Base-by-base conservation (phyloP, 2,888 invertebrate genomes). In the Slavum lentiscoides region DNA sequence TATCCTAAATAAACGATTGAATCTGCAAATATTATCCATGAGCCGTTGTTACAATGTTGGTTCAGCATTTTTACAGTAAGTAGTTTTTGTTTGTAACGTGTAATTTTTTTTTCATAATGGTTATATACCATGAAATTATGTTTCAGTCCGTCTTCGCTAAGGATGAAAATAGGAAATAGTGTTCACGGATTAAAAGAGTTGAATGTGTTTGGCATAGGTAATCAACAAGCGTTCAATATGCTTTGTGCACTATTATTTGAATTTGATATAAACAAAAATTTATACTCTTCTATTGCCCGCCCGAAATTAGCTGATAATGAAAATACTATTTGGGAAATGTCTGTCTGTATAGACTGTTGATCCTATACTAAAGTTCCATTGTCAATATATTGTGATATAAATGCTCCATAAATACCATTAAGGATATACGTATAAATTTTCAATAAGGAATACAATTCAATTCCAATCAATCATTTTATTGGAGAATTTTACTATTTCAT, bases 1-100 rank as follows among this genome's bases (percentile, higher is more conserved):
- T 85, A 88, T 94, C 67, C 86, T 89, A 66, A 86, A 87, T 74
- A 88, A 85, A 66, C 85, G 93, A 70, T 86, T 88, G 62, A 88
- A 90, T 30, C 87, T 96, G 9, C 92, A 94, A 85, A 93, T 93
- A 85, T 87, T 95, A 37, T 93, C 94, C 0, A 86, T 93, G 68
- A 93, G 94, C 67, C 91, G 96, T 80, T 96, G 96, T 86, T 92
- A 95, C 85, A 89, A 91, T 83, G 92, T 94, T 84, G 88, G 92
- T 0, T 91, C 92, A 17, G 87, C 90, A 6, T 88, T 90, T n/a
- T 90, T 94, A 83, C 87, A 91, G 93, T 93, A 86, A 90, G 91
- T 89, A 83, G 68, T 55, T 21, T 37, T 1, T 23, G 21, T 23
- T 11, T 23, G 21, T 23, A 23, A 13, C 13, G 13, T 11, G 23